Percentiles rank a stretch among this genome's conserved stretches.
Evolutionary conservation across 2,797 vertebrate species (phyloP).

Genomic region (Salarias fasciatus): DNA sequence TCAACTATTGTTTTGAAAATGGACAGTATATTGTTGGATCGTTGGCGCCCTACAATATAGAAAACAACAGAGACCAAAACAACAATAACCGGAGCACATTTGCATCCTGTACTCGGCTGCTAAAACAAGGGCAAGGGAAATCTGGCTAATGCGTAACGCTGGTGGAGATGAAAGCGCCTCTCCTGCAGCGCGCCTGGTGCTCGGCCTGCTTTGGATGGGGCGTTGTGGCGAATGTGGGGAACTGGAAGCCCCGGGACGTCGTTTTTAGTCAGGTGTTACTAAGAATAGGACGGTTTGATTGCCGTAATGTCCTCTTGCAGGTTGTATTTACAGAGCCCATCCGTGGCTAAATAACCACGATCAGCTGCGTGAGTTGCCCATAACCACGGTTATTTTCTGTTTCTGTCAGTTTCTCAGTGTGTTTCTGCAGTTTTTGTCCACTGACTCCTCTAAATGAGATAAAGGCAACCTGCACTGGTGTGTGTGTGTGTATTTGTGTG

Average conservation of each 20-base stretch:
- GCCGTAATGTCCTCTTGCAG: conserved; percentile 19
- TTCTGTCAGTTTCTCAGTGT: conserved; percentile 3
- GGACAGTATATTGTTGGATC: not conserved
- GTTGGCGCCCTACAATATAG: conserved; percentile 15
- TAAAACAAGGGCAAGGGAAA: conserved; percentile 42
- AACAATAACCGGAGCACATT: conserved; percentile 39
- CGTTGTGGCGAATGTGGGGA: conserved; percentile 37
- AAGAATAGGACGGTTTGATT: conserved; percentile 48
- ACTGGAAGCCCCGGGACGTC: conserved; percentile 50
- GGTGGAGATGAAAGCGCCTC: conserved; percentile 61
- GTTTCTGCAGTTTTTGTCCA: conserved; percentile 16
- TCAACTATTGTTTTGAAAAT: too few species aligned
- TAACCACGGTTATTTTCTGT: conserved; percentile 4
- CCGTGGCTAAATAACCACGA: conserved; percentile 35
- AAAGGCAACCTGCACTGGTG: conserved; percentile 29
- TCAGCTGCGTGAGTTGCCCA: conserved; percentile 15
- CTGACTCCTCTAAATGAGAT: conserved; percentile 23
- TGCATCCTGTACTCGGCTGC: conserved; percentile 26
- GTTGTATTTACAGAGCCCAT: conserved; percentile 37
- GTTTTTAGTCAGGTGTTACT: conserved; percentile 51
- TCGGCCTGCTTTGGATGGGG: conserved; percentile 40
- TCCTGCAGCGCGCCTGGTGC: conserved; percentile 32
- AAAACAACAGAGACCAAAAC: conserved; percentile 20
- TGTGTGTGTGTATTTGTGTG: conserved; percentile 34
- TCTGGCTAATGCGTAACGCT: conserved; percentile 36